Percentiles rank a stretch among this genome's conserved stretches.
Conservation (phyloP, 2,797 vertebrate genomes). For the Petrocephalus schoutedeni region DNA sequence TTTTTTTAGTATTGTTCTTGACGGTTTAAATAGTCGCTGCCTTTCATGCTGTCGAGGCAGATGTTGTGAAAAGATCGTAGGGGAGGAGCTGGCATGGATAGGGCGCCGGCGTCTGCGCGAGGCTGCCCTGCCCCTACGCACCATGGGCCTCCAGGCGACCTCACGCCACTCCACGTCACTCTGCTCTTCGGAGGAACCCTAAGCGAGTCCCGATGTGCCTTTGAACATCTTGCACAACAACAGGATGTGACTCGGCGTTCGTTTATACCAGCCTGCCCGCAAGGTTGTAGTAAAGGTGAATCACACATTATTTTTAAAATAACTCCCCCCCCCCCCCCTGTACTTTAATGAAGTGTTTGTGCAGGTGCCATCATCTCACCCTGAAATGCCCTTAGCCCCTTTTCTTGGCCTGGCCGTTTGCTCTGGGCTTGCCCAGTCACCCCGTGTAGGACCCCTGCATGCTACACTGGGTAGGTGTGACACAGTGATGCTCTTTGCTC, state of each 20-base stretch:
- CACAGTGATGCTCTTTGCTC: background rate
- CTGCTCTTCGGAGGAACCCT: background rate
- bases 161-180: background rate
- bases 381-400: background rate
- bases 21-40: background rate
- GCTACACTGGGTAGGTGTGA: background rate
- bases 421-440: background rate
- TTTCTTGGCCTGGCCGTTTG: background rate
- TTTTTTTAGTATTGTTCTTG: background rate
- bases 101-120: background rate
- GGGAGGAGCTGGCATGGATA: background rate
- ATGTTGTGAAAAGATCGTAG: background rate
- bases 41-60: background rate
- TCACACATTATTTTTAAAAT: background rate
- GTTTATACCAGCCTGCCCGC: background rate
- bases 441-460: background rate
- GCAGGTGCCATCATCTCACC: background rate
- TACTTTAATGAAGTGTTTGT: background rate
- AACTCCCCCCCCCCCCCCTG: background rate
- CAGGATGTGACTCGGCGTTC: background rate
- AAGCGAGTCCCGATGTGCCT: background rate
- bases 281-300: background rate
- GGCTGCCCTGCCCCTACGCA: background rate
- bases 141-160: background rate
- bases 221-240: background rate